These are phyloP conservation scores for Cotesia vestalis DNA, from an alignment of 1,140 invertebrate species.

Conservation along the genomic window DNA sequence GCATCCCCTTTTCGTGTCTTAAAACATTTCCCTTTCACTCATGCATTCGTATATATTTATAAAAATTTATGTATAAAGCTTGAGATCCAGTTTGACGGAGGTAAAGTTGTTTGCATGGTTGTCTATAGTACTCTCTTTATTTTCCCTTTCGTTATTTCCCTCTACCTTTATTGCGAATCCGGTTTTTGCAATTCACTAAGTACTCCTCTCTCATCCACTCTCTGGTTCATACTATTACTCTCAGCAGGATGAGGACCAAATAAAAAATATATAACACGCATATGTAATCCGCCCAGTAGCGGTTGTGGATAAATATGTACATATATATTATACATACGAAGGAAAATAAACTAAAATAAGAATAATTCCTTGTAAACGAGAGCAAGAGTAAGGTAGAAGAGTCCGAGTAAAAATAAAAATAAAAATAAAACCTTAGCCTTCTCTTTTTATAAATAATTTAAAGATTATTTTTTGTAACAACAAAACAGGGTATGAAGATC, in stretches of 20 bases:
- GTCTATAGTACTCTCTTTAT: conserved; percentile 19
- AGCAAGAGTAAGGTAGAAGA: too few relatives aligned
- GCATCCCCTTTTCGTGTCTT: conserved; percentile 46
- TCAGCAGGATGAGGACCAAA: neutral
- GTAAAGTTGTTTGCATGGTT: conserved; percentile 23
- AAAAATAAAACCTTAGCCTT: neutral
- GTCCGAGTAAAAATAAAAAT: too few relatives aligned
- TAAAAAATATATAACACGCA: neutral
- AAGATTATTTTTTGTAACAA: neutral
- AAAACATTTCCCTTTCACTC: conserved; percentile 51
- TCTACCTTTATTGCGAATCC: conserved; percentile 61
- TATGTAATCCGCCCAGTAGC: too few relatives aligned
- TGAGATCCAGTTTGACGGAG: conserved; percentile 31
- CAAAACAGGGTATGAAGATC: neutral
- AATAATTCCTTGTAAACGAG: too few relatives aligned
- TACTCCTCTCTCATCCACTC: conserved; percentile 9
- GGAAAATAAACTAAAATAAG: too few relatives aligned
- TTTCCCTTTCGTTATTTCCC: conserved; percentile 31
- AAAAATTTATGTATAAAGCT: conserved; percentile 6
- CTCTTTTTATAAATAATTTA: conserved; percentile 1
- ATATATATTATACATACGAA: too few relatives aligned
- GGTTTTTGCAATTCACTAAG: conserved; percentile 52
- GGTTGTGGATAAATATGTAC: too few relatives aligned
- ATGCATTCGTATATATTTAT: conserved; percentile 22
- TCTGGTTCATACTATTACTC: neutral